Evolutionary conservation across 2,113 vertebrate genomes (phyloP).

Genomic region (Phycodurus eques): DNA sequence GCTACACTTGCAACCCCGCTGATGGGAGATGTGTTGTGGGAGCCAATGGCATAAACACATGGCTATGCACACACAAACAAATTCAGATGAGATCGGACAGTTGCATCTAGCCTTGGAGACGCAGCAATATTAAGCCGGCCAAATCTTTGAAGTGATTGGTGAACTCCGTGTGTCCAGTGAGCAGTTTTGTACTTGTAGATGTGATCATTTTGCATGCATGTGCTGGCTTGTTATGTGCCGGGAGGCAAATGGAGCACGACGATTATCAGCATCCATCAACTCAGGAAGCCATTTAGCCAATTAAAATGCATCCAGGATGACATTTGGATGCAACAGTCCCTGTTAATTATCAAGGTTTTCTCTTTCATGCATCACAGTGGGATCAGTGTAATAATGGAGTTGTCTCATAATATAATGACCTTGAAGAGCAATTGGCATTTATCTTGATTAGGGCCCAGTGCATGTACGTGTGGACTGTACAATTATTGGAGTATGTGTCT

Average conservation of each 20-base stretch:
- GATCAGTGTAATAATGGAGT: slow-evolving; percentile 40
- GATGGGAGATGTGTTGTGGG: not conserved
- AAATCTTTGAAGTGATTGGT: slow-evolving; percentile 40
- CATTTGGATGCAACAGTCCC: slow-evolving; percentile 37
- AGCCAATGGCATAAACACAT: slow-evolving; percentile 2
- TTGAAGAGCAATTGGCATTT: slow-evolving; percentile 40
- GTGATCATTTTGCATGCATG: not conserved
- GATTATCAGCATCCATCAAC: slow-evolving; percentile 67
- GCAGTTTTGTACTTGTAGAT: not conserved
- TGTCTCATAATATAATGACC: slow-evolving; percentile 36
- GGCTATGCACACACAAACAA: slow-evolving; percentile 18
- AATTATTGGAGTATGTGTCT: not conserved
- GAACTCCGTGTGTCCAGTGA: not conserved
- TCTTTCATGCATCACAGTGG: not conserved
- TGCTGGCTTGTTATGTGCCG: not conserved
- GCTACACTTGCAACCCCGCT: not conserved
- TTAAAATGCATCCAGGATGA: slow-evolving; percentile 55
- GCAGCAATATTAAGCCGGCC: slow-evolving; percentile 45
- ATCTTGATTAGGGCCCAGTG: slow-evolving; percentile 37
- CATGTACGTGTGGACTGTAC: not conserved
- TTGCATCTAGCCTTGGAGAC: slow-evolving; percentile 28
- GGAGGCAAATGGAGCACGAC: slow-evolving; percentile 50
- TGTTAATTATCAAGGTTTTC: slow-evolving; percentile 36
- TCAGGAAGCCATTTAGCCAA: slow-evolving; percentile 61
- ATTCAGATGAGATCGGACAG: slow-evolving; percentile 42